Conservation (phyloP, 2,113 vertebrate genomes). For the Rallus limicola region DNA sequence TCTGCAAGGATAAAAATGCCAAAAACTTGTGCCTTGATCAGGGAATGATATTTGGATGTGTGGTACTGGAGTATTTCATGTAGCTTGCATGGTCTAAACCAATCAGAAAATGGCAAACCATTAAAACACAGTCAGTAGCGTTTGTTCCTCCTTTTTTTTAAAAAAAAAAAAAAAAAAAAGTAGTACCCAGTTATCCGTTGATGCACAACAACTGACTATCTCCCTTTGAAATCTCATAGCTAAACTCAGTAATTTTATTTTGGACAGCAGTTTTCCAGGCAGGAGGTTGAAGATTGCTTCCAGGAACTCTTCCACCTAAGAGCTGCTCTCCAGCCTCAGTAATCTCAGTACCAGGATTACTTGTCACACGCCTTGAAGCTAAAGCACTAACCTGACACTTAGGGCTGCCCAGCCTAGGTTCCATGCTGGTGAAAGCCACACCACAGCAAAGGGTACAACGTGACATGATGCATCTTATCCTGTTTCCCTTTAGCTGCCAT, state of each 20-base stretch:
- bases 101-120: neutral
- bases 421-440: neutral
- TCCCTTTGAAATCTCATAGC: neutral
- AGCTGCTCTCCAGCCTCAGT: neutral
- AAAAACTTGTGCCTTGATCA: neutral
- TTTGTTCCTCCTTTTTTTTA: neutral
- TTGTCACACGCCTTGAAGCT: neutral
- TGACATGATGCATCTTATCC: no score
- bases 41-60: neutral
- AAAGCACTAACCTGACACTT: neutral
- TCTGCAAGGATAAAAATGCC: neutral
- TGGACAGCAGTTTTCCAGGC: neutral
- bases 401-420: neutral
- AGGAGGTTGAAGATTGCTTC: neutral
- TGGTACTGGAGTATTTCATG: accelerated
- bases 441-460: neutral
- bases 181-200: neutral
- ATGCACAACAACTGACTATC: neutral
- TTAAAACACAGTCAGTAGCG: neutral
- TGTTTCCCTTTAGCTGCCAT: neutral
- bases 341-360: neutral
- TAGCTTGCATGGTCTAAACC: neutral
- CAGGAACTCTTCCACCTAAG: neutral
- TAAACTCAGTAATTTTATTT: neutral
- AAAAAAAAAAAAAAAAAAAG: neutral